phyloP scores from a whole-genome alignment of 35 echinoderm and acorn worm genomes.

The Anneissia japonica region DNA sequence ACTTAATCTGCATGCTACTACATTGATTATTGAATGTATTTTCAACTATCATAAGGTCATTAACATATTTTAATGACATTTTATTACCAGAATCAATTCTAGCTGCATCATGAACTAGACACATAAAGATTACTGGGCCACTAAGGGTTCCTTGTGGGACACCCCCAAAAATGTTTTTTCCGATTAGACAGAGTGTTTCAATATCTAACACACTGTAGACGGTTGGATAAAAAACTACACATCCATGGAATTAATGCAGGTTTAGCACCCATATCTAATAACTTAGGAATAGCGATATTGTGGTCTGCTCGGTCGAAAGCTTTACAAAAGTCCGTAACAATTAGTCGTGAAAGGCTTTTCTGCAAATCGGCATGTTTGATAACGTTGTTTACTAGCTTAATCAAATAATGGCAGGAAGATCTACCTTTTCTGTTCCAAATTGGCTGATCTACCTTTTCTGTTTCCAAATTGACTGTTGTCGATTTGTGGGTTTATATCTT shows the following conservation, averaged over 20 bases:
- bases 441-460: slow-evolving; percentile 13
- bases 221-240: too few species aligned
- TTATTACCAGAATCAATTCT: neutral
- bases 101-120: slow-evolving; percentile 50
- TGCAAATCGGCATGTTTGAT: neutral
- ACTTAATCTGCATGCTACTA: slow-evolving; percentile 8
- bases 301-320: too few species aligned
- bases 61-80: slow-evolving; percentile 53
- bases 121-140: slow-evolving; percentile 38
- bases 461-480: neutral
- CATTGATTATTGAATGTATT: neutral
- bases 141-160: slow-evolving; percentile 48
- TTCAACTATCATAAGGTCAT: slow-evolving; percentile 50
- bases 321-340: too few species aligned
- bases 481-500: neutral
- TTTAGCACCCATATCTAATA: too few species aligned
- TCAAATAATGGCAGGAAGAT: neutral
- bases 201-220: too few species aligned
- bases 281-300: too few species aligned
- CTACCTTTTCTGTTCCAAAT: too few species aligned
- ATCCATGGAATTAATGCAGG: too few species aligned
- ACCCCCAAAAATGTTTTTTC: slow-evolving; percentile 17
- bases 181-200: neutral
- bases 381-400: neutral
- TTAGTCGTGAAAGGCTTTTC: neutral